phyloP scores from a whole-genome alignment of 1,140 invertebrate genomes.

The Propsilocerus akamusi region DNA sequence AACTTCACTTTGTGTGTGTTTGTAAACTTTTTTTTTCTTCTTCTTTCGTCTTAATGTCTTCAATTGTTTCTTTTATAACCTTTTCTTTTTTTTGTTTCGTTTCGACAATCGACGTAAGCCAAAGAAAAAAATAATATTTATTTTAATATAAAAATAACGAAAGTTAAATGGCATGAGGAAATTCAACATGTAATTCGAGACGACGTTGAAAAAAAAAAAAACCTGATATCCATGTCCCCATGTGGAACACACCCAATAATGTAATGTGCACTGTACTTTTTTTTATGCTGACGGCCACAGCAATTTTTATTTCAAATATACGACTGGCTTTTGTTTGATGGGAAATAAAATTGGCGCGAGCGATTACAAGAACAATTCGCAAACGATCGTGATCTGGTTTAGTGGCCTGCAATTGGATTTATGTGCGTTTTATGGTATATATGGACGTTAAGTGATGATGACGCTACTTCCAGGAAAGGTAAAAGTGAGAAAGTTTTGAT shows the following conservation, averaged over 20 bases:
- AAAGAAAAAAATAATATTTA: too few relatives aligned
- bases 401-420: not conserved
- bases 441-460: too few relatives aligned
- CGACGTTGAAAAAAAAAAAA: not conserved
- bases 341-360: not conserved
- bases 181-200: not conserved
- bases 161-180: not conserved
- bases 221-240: not conserved
- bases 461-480: not conserved
- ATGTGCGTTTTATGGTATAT: not conserved
- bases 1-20: too few relatives aligned
- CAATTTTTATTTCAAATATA: not conserved
- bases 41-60: too few relatives aligned
- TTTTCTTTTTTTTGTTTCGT: too few relatives aligned
- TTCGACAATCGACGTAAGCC: too few relatives aligned
- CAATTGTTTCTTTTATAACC: too few relatives aligned
- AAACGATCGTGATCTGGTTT: conserved; percentile 2
- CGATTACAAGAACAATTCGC: not conserved
- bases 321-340: not conserved
- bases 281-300: too few relatives aligned
- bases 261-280: too few relatives aligned
- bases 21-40: too few relatives aligned
- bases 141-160: not conserved
- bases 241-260: not conserved
- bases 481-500: conserved; percentile 1